Conservation (phyloP, 30 jellyfish, hydroid and myxozoan genomes). For the Hydractinia echinata region DNA sequence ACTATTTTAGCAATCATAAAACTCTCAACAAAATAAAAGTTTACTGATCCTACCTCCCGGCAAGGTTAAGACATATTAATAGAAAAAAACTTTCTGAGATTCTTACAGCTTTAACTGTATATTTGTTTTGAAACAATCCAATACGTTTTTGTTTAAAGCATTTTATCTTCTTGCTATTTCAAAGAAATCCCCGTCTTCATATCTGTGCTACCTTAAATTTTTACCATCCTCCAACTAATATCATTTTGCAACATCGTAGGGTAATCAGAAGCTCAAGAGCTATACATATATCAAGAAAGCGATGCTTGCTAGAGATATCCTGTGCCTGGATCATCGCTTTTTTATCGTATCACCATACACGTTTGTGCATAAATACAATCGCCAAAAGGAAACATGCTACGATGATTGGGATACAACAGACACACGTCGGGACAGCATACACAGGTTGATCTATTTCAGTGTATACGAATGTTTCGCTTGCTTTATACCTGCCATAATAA, state of each 20-base stretch:
- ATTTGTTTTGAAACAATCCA: too few species aligned
- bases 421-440: neutral
- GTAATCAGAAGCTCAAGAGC: constrained; percentile 17
- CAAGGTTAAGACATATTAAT: too few species aligned
- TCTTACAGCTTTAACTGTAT: too few species aligned
- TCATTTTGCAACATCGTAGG: neutral
- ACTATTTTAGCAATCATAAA: too few species aligned
- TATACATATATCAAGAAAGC: neutral
- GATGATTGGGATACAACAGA: constrained; percentile 20
- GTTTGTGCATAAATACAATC: neutral
- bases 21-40: too few species aligned
- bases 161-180: too few species aligned
- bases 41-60: too few species aligned
- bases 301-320: neutral
- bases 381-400: neutral
- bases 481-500: constrained; percentile 9
- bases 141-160: too few species aligned
- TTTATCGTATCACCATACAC: constrained; percentile 24
- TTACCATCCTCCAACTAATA: too few species aligned
- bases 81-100: too few species aligned
- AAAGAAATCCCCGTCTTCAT: too few species aligned
- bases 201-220: too few species aligned
- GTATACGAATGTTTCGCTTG: constrained; percentile 1
- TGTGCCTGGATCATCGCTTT: constrained; percentile 16
- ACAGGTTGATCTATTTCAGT: neutral